Evolutionary conservation across 1,140 invertebrate species (phyloP).

Genomic region (Propsilocerus akamusi): DNA sequence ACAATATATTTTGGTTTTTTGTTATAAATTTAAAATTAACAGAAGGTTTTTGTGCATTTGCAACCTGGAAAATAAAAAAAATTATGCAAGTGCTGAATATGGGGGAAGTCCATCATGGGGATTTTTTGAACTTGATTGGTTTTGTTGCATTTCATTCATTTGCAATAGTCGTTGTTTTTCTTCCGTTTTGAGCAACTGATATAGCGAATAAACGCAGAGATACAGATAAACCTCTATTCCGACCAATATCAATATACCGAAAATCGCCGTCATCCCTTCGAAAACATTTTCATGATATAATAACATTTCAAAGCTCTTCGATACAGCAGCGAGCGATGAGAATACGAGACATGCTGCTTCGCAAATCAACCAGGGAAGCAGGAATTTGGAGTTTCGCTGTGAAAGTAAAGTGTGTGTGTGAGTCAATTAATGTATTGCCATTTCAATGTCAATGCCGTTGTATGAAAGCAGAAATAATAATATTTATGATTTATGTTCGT

Average conservation of each 20-base stretch:
- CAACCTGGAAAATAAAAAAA: background rate
- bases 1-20: no score
- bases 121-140: background rate
- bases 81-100: background rate
- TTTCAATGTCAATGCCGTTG: background rate
- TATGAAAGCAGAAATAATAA: background rate
- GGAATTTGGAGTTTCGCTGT: background rate
- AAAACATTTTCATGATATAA: background rate
- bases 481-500: background rate
- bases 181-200: background rate
- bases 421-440: background rate
- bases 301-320: background rate
- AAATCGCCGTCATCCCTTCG: background rate
- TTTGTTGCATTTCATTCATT: background rate
- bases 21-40: no score
- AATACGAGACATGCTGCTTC: background rate
- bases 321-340: background rate
- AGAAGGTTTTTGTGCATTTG: no score
- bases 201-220: background rate
- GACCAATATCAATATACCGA: background rate
- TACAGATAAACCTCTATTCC: background rate
- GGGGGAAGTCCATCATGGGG: background rate
- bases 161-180: background rate
- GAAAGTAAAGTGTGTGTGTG: no score
- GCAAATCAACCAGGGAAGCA: background rate